Base-by-base conservation (phyloP, 2,797 vertebrate species). In the Hozukius guyotensis region DNA sequence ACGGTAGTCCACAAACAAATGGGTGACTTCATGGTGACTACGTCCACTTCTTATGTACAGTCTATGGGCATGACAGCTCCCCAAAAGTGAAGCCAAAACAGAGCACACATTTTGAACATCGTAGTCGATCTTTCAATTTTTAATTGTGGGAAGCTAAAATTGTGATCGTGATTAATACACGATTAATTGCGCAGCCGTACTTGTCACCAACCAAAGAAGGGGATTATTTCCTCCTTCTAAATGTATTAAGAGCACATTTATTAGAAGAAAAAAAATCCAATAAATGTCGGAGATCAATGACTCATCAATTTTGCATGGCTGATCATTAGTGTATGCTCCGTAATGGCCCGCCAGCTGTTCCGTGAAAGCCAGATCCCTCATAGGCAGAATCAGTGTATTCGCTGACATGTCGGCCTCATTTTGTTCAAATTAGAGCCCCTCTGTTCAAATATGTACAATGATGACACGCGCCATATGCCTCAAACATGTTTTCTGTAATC, bases 271-370 rank as follows among this genome's bases (percentile, higher is more conserved):
- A 83, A 63, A 85, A 90, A 87, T 82, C 86, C 77, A 64, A 62
- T 72, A 82, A 86, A 78, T 71, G 61, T 79, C 38, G 27, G 65
- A 91, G 82, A 94, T 90, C 86, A 89, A 93, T 92, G 91, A 88
- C 83, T 93, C 90, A 93, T 94, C 90, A 93, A 92, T 93, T 90
- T 92, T 95, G 87, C 88, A 94, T 90, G 83, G 82, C 80, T 84
- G 87, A 89, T 95, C 93, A 94, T 95, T 94, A 94, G 88, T 60
- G 88, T 83, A 70, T 60, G 81, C 86, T 87, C 74, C 57, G 57
- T 93, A 94, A 95, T 87, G 82, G 88, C 75, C 86, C 72, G 53
- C 76, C 94, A 94, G 95, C 92, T 95, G 94, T 91, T 95, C 91
- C 22, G 69, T 60, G 78, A 85, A 91, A 90, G 84, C 88, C 75